phyloP scores from a whole-genome alignment of 2,797 vertebrate genomes.

The Benthosema pterotum region DNA sequence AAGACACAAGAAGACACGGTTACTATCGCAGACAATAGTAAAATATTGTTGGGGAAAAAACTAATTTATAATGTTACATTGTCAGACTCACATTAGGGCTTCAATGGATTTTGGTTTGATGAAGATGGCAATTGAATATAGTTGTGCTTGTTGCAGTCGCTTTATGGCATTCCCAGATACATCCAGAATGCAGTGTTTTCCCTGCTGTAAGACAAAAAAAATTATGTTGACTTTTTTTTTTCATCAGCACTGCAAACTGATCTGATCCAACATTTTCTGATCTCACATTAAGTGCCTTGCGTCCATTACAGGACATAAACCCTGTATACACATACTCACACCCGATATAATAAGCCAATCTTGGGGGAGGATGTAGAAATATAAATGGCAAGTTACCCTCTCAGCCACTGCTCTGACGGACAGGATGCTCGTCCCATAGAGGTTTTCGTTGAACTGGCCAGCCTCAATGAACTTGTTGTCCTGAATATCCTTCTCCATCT shows the following conservation, averaged over 20 bases:
- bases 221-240: too few species aligned
- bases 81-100: constrained; percentile 93
- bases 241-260: neutral
- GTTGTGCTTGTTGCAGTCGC: constrained; percentile 98
- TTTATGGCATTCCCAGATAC: constrained; percentile 99
- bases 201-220: constrained; percentile 70
- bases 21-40: neutral
- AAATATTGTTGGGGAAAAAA: neutral
- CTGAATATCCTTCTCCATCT: constrained; percentile 99
- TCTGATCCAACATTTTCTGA: neutral
- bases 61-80: neutral
- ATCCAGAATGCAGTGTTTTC: constrained; percentile 98
- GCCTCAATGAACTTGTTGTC: constrained; percentile 99
- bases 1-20: constrained; percentile 34
- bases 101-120: constrained; percentile 99
- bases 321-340: neutral
- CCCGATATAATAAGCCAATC: constrained; percentile 1
- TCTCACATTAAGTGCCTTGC: neutral
- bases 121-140: constrained; percentile 98
- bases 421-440: constrained; percentile 97
- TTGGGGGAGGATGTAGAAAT: constrained; percentile 1
- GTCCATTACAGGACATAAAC: constrained; percentile 1
- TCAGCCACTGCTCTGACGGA: constrained; percentile 97
- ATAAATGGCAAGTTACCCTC: constrained; percentile 75
- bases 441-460: constrained; percentile 98